Percentiles rank a stretch among this genome's conserved stretches.
These are phyloP conservation scores for Gavia stellata DNA, from an alignment of 2,113 vertebrate species.

Conservation along the genomic window DNA sequence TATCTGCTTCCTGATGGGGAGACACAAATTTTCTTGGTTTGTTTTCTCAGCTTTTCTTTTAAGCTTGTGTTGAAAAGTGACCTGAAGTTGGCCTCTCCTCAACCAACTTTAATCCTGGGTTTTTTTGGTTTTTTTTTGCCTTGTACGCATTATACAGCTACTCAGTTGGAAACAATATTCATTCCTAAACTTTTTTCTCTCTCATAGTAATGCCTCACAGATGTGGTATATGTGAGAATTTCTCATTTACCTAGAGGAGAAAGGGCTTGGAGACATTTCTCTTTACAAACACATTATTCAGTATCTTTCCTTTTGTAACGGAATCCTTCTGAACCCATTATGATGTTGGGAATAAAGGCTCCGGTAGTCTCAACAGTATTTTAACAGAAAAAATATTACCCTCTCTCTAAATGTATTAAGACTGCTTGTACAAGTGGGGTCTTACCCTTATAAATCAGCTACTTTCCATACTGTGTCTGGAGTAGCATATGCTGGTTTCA, in stretches of 20 bases:
- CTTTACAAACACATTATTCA: not conserved
- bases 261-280: not conserved
- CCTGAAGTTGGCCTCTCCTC: not conserved
- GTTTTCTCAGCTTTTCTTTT: not conserved
- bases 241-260: not conserved
- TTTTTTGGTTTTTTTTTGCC: no score
- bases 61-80: not conserved
- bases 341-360: not conserved
- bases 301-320: not conserved
- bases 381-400: not conserved
- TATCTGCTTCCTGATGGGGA: not conserved
- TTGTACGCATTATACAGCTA: not conserved
- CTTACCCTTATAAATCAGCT: not conserved
- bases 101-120: not conserved
- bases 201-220: not conserved
- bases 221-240: not conserved
- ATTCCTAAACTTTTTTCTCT: not conserved
- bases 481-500: not conserved
- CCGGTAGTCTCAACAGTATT: not conserved
- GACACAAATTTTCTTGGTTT: not conserved
- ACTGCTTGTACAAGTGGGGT: not conserved
- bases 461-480: not conserved
- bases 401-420: not conserved
- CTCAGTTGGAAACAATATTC: not conserved
- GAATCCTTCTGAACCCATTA: not conserved